Percentiles rank a stretch among this genome's conserved stretches.
Evolutionary conservation across 35 echinoderm and acorn worm genomes (phyloP).

Genomic region (Nesometra sesokonis): DNA sequence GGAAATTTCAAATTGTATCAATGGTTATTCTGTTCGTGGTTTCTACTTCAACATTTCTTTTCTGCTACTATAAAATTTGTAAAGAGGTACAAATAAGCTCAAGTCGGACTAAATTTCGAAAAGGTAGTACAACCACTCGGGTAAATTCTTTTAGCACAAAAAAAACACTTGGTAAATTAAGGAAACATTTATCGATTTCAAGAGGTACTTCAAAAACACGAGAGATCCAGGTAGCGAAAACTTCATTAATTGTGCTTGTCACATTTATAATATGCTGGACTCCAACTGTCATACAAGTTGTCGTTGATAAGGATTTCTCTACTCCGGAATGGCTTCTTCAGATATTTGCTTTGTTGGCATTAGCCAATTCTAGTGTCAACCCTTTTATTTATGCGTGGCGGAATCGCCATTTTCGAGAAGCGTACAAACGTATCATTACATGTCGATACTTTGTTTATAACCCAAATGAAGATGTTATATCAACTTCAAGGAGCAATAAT

Average conservation of each 20-base stretch:
- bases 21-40: neutral
- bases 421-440: conserved; percentile 22
- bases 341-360: conserved; percentile 1
- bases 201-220: neutral
- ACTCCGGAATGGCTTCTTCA: neutral
- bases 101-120: neutral
- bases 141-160: neutral
- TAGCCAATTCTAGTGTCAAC: conserved; percentile 27
- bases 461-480: neutral
- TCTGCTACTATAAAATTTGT: neutral
- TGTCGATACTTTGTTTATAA: neutral
- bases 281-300: conserved; percentile 18
- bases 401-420: conserved; percentile 33
- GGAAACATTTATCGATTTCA: neutral
- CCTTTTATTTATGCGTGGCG: conserved; percentile 39
- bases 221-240: conserved; percentile 19
- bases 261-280: conserved; percentile 25
- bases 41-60: neutral
- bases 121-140: neutral
- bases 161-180: neutral
- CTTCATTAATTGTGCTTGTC: conserved; percentile 12
- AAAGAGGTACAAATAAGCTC: neutral
- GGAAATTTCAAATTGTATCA: neutral
- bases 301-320: neutral
- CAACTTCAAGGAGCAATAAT: no score